Conservation (phyloP, 1,140 invertebrate genomes). For the Pantala flavescens region DNA sequence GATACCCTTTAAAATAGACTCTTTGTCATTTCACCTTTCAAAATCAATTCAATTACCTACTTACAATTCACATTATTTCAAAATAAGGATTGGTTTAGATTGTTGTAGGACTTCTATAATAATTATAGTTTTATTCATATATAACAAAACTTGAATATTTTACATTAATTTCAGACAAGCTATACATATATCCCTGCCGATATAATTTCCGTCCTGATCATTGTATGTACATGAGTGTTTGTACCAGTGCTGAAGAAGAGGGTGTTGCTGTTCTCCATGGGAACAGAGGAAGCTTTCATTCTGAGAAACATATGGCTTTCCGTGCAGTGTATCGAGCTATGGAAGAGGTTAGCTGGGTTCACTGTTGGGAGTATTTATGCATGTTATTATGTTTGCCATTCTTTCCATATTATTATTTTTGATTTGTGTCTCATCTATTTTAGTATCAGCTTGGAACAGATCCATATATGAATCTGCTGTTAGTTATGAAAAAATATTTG, state of each 20-base stretch:
- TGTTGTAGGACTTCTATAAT: too few relatives aligned
- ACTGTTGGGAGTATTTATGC: not conserved
- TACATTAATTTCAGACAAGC: conserved; percentile 56
- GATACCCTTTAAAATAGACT: too few relatives aligned
- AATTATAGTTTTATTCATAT: too few relatives aligned
- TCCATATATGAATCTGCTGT: conserved; percentile 35
- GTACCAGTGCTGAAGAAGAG: conserved; percentile 57
- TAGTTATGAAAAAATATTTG: conserved; percentile 36
- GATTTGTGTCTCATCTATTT: conserved; percentile 26
- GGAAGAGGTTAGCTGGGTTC: conserved; percentile 41
- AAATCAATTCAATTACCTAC: too few relatives aligned
- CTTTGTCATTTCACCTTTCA: too few relatives aligned
- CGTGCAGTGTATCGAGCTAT: conserved; percentile 61
- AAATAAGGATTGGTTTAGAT: too few relatives aligned
- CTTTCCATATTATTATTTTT: not conserved
- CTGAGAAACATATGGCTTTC: conserved; percentile 77
- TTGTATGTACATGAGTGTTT: conserved; percentile 87
- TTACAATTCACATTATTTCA: too few relatives aligned
- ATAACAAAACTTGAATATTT: too few relatives aligned
- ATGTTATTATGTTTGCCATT: not conserved
- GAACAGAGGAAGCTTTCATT: conserved; percentile 74
- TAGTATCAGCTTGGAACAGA: conserved; percentile 40
- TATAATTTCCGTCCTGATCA: conserved; percentile 91
- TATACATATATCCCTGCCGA: conserved; percentile 72
- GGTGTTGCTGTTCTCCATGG: conserved; percentile 83